Base-by-base conservation (phyloP, 2,888 invertebrate species). In the Harpagoxenus sublaevis region DNA sequence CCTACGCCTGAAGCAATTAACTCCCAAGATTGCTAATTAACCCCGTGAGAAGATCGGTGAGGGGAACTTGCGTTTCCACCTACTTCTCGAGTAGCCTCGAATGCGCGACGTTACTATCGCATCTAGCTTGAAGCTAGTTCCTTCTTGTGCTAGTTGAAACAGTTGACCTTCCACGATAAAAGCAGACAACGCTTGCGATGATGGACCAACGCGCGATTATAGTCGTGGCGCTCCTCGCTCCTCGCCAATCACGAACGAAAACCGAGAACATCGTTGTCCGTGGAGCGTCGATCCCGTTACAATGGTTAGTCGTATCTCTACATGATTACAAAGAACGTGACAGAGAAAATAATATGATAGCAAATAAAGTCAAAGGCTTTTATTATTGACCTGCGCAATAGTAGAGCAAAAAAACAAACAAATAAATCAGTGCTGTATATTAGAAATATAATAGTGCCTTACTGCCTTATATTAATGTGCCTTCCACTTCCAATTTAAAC, bases 11-110 rank as follows among this genome's bases (percentile, higher is more conserved):
- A 65, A 82, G 90, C 92, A 93, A 93, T 93, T 93, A 93, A 85
- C 91, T 90, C 87, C 66, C 87, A 84, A 91, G 92, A 92, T 93
- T 91, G 89, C 91, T 93, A 93, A 93, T 93, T 93, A 93, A 92
- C 90, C 89, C 88, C 91, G 92, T 93, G 93, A 89, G 93, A 93
- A 92, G 88, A 83, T 66, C 84, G 83, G 90, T 84, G 87, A 89
- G 86, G 85, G 86, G 85, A 86, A 87, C 87, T 83, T 79, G 86
- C 84, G 89, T 89, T 89, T 90, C 87, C 89, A 87, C 82, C 87
- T 86, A 89, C 86, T 89, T 87, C 71, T 84, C 82, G 79, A 78
- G 68, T 79, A 70, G 57, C 57, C 57, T 71, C 60, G 45, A 81
- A 74, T 55, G 28, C 55, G 53, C 79, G 73, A 81, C 23, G 78